Evolutionary conservation across 1,140 invertebrate genomes (phyloP), one percentile per base, ranked within the genome.

Genomic region (Zaprionus ghesquierei): DNA sequence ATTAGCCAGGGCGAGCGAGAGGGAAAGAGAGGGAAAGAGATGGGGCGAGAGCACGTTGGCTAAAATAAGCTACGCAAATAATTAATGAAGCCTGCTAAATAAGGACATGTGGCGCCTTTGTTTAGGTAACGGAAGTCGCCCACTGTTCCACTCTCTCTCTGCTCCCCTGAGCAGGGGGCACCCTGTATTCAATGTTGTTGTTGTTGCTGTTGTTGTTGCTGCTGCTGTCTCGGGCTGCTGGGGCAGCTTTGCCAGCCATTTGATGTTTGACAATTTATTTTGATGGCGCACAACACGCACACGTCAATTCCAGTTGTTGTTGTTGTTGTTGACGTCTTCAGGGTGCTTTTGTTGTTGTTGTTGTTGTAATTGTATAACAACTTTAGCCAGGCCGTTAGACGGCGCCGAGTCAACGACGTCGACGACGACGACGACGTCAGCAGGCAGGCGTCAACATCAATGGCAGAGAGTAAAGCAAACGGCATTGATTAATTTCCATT

Each of bases 401-500:
- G 74, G 78, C 66, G 74, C 66, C 75, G 56, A 70, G 79, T 56
- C 63, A 74, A 75, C 66, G 74, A 75, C 80, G 75, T 79, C 66
- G n/a, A n/a, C n/a, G n/a, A n/a, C n/a, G n/a, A n/a, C n/a, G n/a
- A n/a, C n/a, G n/a, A 79, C 61, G 69, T 70, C 12, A 12, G 51
- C 33, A 38, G 35, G 35, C 35, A 5, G 35, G n/a, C 35, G 64
- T 66, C 55, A 69, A 73, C 56, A 68, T 68, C 70, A 71, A 60
- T 68, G 35, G 51, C n/a, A 69, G 79, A 78, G 79, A 78, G 79
- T 70, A 75, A 56, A 82, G 79, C 75, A 86, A 85, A 81, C 66
- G 81, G 81, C 81, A 85, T 85, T 85, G 81, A 85, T 85, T 85
- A 86, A 86, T 85, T 85, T 85, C 75, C 81, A 86, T 86, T 86